Conservation (phyloP, 2,113 vertebrate genomes). For the Pongo abelii region DNA sequence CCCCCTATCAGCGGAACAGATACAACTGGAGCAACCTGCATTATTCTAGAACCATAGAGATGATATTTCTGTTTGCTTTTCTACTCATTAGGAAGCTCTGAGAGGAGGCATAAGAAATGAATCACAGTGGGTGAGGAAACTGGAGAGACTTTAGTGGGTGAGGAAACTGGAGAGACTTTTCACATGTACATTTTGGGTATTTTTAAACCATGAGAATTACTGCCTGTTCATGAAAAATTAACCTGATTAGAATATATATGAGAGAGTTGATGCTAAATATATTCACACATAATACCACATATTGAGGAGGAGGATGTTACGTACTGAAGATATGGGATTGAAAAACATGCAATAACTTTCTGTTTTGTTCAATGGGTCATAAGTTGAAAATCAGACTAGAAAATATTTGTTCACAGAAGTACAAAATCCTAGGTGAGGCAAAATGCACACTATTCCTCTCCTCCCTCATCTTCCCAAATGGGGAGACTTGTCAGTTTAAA, state of each 20-base stretch:
- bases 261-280: background rate
- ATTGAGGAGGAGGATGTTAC: background rate
- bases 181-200: background rate
- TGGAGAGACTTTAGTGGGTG: background rate
- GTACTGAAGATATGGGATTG: background rate
- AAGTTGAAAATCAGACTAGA: background rate
- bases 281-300: background rate
- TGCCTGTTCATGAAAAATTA: constrained; percentile 24
- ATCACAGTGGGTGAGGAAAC: background rate
- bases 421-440: background rate
- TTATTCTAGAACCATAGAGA: background rate
- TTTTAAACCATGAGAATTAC: background rate
- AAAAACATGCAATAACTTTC: constrained; percentile 26
- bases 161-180: background rate
- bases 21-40: background rate
- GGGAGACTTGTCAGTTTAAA: background rate
- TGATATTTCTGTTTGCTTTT: background rate
- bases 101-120: background rate
- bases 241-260: background rate
- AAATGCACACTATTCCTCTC: background rate
- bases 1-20: background rate
- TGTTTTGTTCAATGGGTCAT: background rate
- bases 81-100: background rate
- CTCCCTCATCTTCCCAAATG: background rate
- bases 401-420: constrained; percentile 27